A percentile compares a stretch with the other conserved stretches of the same genome.
phyloP scores from a whole-genome alignment of 2,888 invertebrate species.

The Hartigia nigra region DNA sequence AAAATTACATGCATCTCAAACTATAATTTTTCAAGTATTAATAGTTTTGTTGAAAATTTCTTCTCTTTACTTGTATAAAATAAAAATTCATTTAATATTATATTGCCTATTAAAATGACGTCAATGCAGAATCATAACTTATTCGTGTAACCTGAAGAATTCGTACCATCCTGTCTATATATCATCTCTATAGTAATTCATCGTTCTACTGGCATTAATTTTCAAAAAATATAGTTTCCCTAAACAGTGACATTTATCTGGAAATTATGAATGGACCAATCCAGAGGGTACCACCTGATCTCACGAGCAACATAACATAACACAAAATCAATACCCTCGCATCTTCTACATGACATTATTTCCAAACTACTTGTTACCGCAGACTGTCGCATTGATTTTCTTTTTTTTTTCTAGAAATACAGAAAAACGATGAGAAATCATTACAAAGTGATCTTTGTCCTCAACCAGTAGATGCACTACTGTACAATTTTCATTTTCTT shows the following conservation, averaged over 20 bases:
- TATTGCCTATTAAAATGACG: not conserved
- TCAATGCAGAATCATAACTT: not conserved
- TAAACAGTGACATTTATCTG: not conserved
- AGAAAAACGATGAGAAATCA: not conserved
- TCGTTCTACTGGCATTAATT: not conserved
- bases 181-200: not conserved
- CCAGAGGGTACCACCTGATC: constrained; percentile 1
- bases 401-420: not conserved
- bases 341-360: not conserved
- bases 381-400: not conserved
- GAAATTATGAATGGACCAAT: not conserved
- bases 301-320: not conserved
- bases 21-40: not conserved
- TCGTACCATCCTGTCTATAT: not conserved
- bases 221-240: not conserved
- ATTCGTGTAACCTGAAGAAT: not conserved
- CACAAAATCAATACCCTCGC: not conserved
- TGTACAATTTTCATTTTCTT: not conserved
- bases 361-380: not conserved
- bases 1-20: not conserved
- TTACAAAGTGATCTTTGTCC: not conserved
- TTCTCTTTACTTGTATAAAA: not conserved
- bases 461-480: not conserved
- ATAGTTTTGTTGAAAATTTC: not conserved
- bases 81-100: not conserved